Evolutionary conservation across 2,113 vertebrate species (phyloP).

Genomic region (Oryzias melastigma): DNA sequence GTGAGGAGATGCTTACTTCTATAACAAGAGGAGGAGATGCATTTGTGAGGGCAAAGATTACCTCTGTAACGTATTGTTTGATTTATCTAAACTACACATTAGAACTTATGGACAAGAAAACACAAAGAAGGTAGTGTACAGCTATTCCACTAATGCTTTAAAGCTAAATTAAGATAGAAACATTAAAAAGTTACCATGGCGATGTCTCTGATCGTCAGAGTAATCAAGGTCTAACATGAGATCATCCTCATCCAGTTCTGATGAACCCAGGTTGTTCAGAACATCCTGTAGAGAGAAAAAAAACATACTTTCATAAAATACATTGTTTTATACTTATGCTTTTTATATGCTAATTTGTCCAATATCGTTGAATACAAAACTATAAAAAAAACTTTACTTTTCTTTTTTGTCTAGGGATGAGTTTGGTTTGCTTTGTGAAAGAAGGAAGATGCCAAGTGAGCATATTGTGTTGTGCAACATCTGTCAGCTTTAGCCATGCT

Average conservation of each 20-base stretch:
- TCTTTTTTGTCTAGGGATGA: constrained; percentile 12
- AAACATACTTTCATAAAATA: neutral
- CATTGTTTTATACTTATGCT: neutral
- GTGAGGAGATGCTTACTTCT: constrained; percentile 12
- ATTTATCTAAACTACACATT: too few relatives aligned
- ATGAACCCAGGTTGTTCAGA: constrained; percentile 94
- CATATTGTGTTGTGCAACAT: constrained; percentile 24
- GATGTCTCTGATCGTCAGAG: constrained; percentile 88
- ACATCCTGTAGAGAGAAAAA: constrained; percentile 82
- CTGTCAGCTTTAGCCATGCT: constrained; percentile 18
- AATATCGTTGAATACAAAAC: constrained; percentile 13
- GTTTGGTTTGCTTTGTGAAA: constrained; percentile 28
- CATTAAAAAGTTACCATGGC: constrained; percentile 77
- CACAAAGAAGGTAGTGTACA: too few relatives aligned
- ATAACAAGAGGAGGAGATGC: too few relatives aligned
- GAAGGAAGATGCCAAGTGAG: constrained; percentile 17
- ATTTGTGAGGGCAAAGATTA: too few relatives aligned
- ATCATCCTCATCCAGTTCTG: constrained; percentile 96
- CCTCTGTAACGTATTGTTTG: too few relatives aligned
- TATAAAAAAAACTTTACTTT: constrained; percentile 22
- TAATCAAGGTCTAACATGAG: constrained; percentile 97
- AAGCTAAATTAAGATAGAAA: neutral
- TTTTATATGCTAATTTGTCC: constrained; percentile 24
- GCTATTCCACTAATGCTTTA: too few relatives aligned
- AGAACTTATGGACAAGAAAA: too few relatives aligned